Base-by-base conservation (phyloP, 2,797 vertebrate genomes). In the Sylvia borin region DNA sequence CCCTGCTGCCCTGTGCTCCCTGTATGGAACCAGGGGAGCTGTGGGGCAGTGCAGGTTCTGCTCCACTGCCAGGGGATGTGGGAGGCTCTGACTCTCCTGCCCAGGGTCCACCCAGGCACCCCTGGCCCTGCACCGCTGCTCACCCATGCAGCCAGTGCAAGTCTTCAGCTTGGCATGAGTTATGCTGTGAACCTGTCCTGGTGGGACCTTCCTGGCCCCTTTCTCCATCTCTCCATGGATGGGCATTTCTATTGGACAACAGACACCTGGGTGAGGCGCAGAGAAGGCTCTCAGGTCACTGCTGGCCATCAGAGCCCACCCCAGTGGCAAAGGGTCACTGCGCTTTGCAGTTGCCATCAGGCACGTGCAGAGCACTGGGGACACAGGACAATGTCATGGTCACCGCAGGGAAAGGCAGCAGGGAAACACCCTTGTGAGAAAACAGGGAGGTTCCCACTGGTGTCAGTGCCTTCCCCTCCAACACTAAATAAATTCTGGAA, bases 271-370 rank as follows among this genome's bases (percentile, higher is more conserved):
- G 19, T 22, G 40, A 57, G 51, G 64, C 70, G 43, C 9, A 29
- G 55, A 42, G 60, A 32, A 17, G 47, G 34, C 26, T 79, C 57
- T 51, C 0, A 0, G 18, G 31, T 70, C 50, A 7, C 58, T 71
- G 48, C 32, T 64, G 67, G 40, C 55, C 11, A 3, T 53, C 60
- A 47, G 36, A 72, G 38, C 4, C 61, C 42, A 42, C 4, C 3
- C 16, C 3, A 3, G 48, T 24, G 70, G 16, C 55, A 7, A 17
- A 38, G 36, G 29, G 43, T 47, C 42, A 7, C 27, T 24, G 68
- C 0, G 0, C 70, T 80, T 47, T 19, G 51, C 18, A 20, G 0
- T 36, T 1, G 0, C 51, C 4, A 0, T 29, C 0, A 7, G 47
- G 31, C 16, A 17, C 0, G 0, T 40, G 68, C 27, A 36, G 40